Evolutionary conservation across 2,888 invertebrate genomes (phyloP).

Genomic region (Deroplatys truncata): DNA sequence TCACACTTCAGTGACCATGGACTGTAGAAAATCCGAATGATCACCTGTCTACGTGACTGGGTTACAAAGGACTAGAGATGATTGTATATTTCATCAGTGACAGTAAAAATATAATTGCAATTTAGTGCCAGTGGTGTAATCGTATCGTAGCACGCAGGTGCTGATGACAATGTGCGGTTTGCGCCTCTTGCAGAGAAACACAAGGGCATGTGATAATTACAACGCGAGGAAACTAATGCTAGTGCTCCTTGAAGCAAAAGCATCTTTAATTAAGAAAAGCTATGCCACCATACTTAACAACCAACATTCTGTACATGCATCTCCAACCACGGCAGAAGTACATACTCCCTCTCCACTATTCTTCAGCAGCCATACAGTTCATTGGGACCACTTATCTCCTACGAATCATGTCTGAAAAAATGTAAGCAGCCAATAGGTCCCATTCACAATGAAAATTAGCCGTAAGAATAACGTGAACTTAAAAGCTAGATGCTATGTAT

Average conservation of each 20-base stretch:
- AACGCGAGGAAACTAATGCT: not conserved
- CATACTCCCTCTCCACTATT: not conserved
- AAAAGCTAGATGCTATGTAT: too few species aligned
- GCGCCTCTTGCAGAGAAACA: not conserved
- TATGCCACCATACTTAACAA: not conserved
- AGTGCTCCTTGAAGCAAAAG: not conserved
- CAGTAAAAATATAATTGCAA: not conserved
- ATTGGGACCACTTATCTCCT: too few species aligned
- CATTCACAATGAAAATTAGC: too few species aligned
- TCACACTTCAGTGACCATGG: too few species aligned
- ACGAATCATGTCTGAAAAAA: too few species aligned
- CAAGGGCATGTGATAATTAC: conserved; percentile 1
- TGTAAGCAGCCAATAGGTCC: too few species aligned
- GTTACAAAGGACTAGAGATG: not conserved
- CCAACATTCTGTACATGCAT: not conserved
- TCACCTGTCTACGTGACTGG: too few species aligned
- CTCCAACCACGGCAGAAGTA: not conserved
- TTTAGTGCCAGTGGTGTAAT: not conserved
- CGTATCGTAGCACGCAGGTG: not conserved
- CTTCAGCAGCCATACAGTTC: not conserved
- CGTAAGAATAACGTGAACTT: too few species aligned
- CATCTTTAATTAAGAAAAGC: conserved; percentile 14
- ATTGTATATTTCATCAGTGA: too few species aligned
- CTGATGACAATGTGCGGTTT: not conserved
- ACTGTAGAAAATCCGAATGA: too few species aligned